Evolutionary conservation across 1,140 invertebrate species (phyloP).

Genomic region (Euwallacea similis): DNA sequence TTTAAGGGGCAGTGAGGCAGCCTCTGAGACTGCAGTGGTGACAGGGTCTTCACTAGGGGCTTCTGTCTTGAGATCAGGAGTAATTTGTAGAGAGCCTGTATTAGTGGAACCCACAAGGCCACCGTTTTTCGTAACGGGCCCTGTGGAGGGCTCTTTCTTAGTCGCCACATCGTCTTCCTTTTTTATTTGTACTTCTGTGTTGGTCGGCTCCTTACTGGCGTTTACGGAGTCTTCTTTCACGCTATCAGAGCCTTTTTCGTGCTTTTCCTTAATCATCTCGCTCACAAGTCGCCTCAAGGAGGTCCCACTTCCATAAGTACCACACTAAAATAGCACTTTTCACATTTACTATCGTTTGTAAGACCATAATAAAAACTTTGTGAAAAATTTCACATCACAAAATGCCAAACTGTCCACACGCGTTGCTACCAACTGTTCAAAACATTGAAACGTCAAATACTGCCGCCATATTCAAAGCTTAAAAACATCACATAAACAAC

Average conservation of each 20-base stretch:
- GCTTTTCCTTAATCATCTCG: slow-evolving; percentile 55
- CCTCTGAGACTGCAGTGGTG: slow-evolving; percentile 39
- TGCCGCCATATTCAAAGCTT: slow-evolving; percentile 37
- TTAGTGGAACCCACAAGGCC: slow-evolving; percentile 53
- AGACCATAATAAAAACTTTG: slow-evolving; percentile 52
- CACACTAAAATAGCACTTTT: slow-evolving; percentile 48
- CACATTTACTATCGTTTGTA: slow-evolving; percentile 46
- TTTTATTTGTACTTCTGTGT: slow-evolving; percentile 51
- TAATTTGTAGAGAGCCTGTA: slow-evolving; percentile 51
- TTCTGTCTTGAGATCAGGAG: slow-evolving; percentile 48
- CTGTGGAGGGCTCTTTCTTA: slow-evolving; percentile 47
- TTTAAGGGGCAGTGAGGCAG: slow-evolving; percentile 42
- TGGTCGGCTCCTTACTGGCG: slow-evolving; percentile 50
- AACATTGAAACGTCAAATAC: slow-evolving; percentile 37
- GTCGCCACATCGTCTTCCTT: slow-evolving; percentile 50
- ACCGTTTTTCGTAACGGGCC: slow-evolving; percentile 51
- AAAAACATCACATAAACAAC: slow-evolving; percentile 21
- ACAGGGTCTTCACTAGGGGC: slow-evolving; percentile 42
- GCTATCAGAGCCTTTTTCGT: slow-evolving; percentile 53
- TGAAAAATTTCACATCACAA: slow-evolving; percentile 54
- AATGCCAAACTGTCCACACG: slow-evolving; percentile 55
- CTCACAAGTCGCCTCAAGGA: slow-evolving; percentile 41
- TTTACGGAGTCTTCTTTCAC: slow-evolving; percentile 53
- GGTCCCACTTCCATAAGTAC: slow-evolving; percentile 49
- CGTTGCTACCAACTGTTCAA: slow-evolving; percentile 53